These are phyloP conservation scores for Mya arenaria DNA, from an alignment of 1,140 invertebrate species.

Conservation along the genomic window DNA sequence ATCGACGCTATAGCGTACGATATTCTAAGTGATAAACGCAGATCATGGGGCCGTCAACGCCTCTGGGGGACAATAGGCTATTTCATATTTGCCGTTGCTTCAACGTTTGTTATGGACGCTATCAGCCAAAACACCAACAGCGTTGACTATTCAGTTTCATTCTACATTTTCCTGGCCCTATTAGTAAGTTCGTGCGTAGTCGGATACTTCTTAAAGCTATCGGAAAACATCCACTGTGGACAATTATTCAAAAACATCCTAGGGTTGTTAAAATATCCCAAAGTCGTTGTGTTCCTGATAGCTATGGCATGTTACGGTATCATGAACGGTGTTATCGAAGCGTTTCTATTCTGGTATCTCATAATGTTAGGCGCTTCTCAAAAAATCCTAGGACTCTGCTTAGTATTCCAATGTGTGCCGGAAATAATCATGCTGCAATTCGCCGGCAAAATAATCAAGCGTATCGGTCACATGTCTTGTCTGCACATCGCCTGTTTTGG, in stretches of 20 bases:
- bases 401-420: constrained; percentile 90
- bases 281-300: constrained; percentile 82
- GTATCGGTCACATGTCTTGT: constrained; percentile 90
- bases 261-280: constrained; percentile 55
- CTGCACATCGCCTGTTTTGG: constrained; percentile 91
- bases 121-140: constrained; percentile 37
- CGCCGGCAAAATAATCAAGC: constrained; percentile 89
- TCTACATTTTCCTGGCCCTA: constrained; percentile 70
- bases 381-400: constrained; percentile 90
- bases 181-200: constrained; percentile 55
- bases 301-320: constrained; percentile 92
- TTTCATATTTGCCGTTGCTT: constrained; percentile 66
- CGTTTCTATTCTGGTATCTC: constrained; percentile 93
- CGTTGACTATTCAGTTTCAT: constrained; percentile 66
- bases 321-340: constrained; percentile 93
- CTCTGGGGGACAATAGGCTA: constrained; percentile 68
- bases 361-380: constrained; percentile 87
- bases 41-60: constrained; percentile 63
- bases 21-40: constrained; percentile 58
- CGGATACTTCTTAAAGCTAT: constrained; percentile 63
- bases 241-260: constrained; percentile 64
- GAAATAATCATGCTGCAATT: constrained; percentile 92
- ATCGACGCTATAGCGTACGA: constrained; percentile 68
- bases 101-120: constrained; percentile 72
- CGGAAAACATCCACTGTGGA: constrained; percentile 60